These are phyloP conservation scores for Pentalonia nigronervosa DNA, from an alignment of 1,140 invertebrate genomes.

Conservation along the genomic window DNA sequence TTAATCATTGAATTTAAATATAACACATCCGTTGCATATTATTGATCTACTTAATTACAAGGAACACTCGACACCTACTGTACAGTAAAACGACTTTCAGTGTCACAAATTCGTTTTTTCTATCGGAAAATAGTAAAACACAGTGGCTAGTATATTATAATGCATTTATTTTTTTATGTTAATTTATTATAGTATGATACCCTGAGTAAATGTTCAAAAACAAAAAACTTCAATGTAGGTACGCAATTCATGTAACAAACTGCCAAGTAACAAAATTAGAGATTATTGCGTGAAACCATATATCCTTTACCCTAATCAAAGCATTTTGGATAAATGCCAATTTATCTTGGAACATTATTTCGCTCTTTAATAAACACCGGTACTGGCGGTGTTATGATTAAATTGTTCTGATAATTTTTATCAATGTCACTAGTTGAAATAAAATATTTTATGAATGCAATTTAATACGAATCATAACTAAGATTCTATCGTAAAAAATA, in stretches of 20 bases:
- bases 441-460: neutral
- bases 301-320: slow-evolving; percentile 14
- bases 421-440: neutral
- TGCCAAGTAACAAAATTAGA: neutral
- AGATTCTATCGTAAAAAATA: neutral
- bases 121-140: neutral
- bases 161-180: neutral
- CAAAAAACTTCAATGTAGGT: neutral
- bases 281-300: neutral
- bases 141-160: neutral
- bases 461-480: neutral
- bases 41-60: neutral
- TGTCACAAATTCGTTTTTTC: neutral
- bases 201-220: neutral
- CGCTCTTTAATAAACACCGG: slow-evolving; percentile 5
- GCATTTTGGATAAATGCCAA: neutral
- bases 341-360: slow-evolving; percentile 27
- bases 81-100: neutral
- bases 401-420: neutral
- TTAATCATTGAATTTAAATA: neutral
- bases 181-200: neutral
- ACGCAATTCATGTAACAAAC: neutral
- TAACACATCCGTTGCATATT: neutral
- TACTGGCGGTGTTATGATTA: slow-evolving; percentile 20
- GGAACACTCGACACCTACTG: neutral